phyloP scores from a whole-genome alignment of 2,888 invertebrate genomes.

The Netelia melanura region DNA sequence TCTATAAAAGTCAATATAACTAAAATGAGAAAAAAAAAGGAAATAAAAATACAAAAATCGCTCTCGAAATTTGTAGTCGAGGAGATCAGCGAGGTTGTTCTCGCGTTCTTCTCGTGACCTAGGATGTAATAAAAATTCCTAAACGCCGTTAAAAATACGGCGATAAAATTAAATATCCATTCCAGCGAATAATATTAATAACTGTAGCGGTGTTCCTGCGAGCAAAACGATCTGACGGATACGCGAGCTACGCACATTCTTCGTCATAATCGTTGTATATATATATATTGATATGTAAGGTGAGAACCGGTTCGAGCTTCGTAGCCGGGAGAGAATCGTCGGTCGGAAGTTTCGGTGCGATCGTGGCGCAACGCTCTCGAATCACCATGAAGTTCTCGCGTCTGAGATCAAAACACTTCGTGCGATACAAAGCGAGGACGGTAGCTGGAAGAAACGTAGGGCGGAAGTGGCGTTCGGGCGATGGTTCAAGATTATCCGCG shows the following conservation, averaged over 20 bases:
- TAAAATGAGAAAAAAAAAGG: neutral
- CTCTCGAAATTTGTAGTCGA: neutral
- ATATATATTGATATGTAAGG: constrained; percentile 43
- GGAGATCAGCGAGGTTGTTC: constrained; percentile 2
- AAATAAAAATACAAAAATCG: constrained; percentile 24
- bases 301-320: constrained; percentile 67
- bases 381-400: constrained; percentile 29
- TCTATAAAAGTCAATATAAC: constrained; percentile 22
- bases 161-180: constrained; percentile 67
- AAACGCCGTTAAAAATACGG: constrained; percentile 35
- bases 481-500: neutral
- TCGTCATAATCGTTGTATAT: constrained; percentile 8
- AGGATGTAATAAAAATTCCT: constrained; percentile 53
- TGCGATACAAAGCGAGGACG: constrained; percentile 6
- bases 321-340: constrained; percentile 48
- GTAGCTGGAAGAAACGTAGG: constrained; percentile 20
- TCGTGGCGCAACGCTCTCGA: constrained; percentile 7
- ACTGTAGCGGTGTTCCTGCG: constrained; percentile 42
- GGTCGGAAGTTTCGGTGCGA: constrained; percentile 36
- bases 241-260: neutral
- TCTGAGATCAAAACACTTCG: constrained; percentile 13
- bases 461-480: neutral
- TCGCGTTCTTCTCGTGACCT: constrained; percentile 9
- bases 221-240: neutral
- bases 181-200: constrained; percentile 65